Conservation (phyloP, 2,113 vertebrate species). For the Vireo altiloquus region DNA sequence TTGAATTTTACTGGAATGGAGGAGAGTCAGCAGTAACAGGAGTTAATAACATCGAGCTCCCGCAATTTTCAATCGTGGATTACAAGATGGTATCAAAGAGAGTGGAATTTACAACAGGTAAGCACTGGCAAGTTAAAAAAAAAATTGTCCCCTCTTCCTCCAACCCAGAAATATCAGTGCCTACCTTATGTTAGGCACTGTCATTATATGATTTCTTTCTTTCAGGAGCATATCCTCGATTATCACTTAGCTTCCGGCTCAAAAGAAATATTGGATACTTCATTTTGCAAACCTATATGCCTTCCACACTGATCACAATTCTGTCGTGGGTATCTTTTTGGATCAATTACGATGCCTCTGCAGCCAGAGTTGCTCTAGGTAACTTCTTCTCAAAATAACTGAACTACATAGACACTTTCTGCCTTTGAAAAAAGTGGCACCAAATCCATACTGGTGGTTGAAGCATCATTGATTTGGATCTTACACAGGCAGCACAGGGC, state of each 20-base stretch:
- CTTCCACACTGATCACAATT: constrained; percentile 88
- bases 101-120: constrained; percentile 93
- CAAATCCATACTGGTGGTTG: neutral
- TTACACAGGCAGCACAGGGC: neutral
- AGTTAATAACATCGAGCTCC: constrained; percentile 90
- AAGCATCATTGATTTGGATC: neutral
- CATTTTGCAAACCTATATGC: constrained; percentile 92
- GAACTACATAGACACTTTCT: neutral
- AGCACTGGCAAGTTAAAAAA: neutral
- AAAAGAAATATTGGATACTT: constrained; percentile 93
- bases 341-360: constrained; percentile 94
- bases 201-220: neutral
- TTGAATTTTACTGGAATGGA: constrained; percentile 95
- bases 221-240: constrained; percentile 88
- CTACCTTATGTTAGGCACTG: neutral
- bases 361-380: constrained; percentile 94
- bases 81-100: constrained; percentile 91
- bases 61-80: constrained; percentile 91
- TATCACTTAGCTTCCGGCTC: constrained; percentile 88
- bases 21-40: constrained; percentile 86
- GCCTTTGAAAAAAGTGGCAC: neutral
- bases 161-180: neutral
- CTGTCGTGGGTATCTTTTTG: constrained; percentile 91
- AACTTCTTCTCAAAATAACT: constrained; percentile 13
- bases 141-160: neutral